phyloP scores from a whole-genome alignment of 1,140 invertebrate genomes.

The Hetaerina americana region DNA sequence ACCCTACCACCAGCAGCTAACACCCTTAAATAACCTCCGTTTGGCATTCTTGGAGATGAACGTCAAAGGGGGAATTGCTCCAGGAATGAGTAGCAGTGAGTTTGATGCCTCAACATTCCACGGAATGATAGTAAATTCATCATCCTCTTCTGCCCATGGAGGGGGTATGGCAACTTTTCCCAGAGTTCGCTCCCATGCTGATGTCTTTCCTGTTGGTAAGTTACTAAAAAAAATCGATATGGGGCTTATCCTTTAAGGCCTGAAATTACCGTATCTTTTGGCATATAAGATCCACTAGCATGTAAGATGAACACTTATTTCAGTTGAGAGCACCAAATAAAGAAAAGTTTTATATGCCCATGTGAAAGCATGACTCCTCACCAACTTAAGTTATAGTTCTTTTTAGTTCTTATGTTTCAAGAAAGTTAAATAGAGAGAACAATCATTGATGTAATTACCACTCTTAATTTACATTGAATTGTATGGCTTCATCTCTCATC shows the following conservation, averaged over 20 bases:
- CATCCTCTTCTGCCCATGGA: not conserved
- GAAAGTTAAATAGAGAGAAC: too few species aligned
- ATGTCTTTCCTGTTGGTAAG: not conserved
- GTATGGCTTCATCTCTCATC: too few species aligned
- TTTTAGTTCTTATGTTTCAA: too few species aligned
- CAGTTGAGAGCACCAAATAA: too few species aligned
- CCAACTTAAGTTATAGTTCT: too few species aligned
- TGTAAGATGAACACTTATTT: too few species aligned
- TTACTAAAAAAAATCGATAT: constrained; percentile 3
- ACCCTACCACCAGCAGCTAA: not conserved
- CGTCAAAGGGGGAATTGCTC: not conserved
- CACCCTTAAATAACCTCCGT: not conserved
- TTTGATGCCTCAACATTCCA: constrained; percentile 11
- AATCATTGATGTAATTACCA: too few species aligned
- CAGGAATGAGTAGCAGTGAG: not conserved
- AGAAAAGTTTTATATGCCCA: too few species aligned
- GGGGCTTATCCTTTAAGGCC: constrained; percentile 10
- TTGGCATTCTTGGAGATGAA: constrained; percentile 2
- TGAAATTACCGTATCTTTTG: too few species aligned
- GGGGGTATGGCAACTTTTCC: not conserved
- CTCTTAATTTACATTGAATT: too few species aligned
- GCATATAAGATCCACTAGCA: too few species aligned
- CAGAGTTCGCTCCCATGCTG: not conserved
- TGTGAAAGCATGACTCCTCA: too few species aligned
- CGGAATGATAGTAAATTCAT: constrained; percentile 1